phyloP scores from a whole-genome alignment of 2,888 invertebrate genomes.

The Drosophila meridiana region DNA sequence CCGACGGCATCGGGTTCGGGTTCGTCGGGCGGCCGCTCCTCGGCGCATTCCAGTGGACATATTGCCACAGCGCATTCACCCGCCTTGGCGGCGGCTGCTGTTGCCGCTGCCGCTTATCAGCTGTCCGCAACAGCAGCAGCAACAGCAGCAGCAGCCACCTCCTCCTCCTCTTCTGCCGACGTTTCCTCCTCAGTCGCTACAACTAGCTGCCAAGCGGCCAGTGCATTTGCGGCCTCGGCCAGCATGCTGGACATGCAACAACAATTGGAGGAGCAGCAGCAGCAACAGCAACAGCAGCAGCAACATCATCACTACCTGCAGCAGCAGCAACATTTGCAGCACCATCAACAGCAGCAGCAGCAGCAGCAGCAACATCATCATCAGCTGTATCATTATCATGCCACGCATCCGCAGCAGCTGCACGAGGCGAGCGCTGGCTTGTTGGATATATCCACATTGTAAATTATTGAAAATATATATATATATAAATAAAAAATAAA shows the following conservation, averaged over 20 bases:
- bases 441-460: slow-evolving; percentile 85
- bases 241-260: slow-evolving; percentile 79
- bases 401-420: slow-evolving; percentile 59
- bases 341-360: slow-evolving; percentile 61
- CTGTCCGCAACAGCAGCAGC: slow-evolving; percentile 61
- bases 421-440: slow-evolving; percentile 78
- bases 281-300: slow-evolving; percentile 54
- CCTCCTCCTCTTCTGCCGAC: background rate
- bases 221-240: slow-evolving; percentile 55
- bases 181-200: slow-evolving; percentile 39
- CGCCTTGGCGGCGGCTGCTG: slow-evolving; percentile 74
- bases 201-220: slow-evolving; percentile 54
- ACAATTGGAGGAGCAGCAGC: slow-evolving; percentile 65
- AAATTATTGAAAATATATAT: slow-evolving; percentile 81
- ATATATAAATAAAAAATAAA: background rate
- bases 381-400: slow-evolving; percentile 69
- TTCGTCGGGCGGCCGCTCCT: slow-evolving; percentile 80
- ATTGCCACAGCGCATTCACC: slow-evolving; percentile 80
- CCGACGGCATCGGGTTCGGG: slow-evolving; percentile 81
- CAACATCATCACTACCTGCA: slow-evolving; percentile 25
- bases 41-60: slow-evolving; percentile 81
- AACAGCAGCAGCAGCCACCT: slow-evolving; percentile 26
- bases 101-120: slow-evolving; percentile 69
- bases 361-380: slow-evolving; percentile 67
- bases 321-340: slow-evolving; percentile 68